phyloP scores from a whole-genome alignment of 2,888 invertebrate genomes.

The Stenurella melanura region DNA sequence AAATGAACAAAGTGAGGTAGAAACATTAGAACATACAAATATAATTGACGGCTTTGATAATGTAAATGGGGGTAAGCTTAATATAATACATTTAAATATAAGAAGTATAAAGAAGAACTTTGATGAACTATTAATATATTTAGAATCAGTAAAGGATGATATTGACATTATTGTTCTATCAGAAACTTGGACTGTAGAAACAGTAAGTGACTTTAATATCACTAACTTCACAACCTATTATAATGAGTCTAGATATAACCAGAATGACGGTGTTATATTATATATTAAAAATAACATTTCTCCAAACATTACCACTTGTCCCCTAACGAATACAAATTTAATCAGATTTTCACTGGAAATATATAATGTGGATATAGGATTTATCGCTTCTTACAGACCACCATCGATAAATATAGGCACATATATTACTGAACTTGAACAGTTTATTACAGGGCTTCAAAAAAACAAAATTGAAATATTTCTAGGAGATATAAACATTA shows the following conservation, averaged over 20 bases:
- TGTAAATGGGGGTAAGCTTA: no score
- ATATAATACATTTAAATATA: no score
- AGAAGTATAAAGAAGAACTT: no score
- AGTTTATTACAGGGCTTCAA: not conserved
- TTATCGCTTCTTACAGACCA: not conserved
- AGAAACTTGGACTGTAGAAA: not conserved
- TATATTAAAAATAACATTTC: conserved; percentile 5
- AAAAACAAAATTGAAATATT: conserved; percentile 2
- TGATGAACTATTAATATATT: no score
- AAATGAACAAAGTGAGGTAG: no score
- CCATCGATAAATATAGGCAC: not conserved
- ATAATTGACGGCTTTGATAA: no score
- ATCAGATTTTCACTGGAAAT: not conserved
- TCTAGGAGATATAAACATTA: conserved; percentile 3
- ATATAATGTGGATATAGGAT: not conserved
- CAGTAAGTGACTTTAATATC: not conserved
- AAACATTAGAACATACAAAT: no score
- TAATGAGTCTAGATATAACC: not conserved
- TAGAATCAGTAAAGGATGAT: no score
- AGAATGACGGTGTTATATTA: not conserved
- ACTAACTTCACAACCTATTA: not conserved
- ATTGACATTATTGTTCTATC: not conserved
- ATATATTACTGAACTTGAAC: not conserved
- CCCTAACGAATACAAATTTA: no score
- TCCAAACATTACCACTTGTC: no score